Conservation (phyloP, 2,113 vertebrate genomes). For the Podarcis cretensis region DNA sequence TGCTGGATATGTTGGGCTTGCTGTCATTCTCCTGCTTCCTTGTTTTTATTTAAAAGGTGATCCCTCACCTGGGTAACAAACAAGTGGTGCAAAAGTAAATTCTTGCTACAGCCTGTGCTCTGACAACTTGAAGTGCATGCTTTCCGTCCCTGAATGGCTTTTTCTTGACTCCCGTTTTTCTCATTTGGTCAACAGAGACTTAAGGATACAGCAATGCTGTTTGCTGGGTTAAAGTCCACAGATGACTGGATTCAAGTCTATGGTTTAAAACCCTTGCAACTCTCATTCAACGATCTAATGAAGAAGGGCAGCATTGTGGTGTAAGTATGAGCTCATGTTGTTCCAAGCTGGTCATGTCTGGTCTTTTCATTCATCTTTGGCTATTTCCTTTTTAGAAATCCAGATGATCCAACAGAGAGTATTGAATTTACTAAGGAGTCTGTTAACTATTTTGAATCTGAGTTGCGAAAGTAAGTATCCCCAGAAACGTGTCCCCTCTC, state of each 20-base stretch:
- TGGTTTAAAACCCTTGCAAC: constrained; percentile 71
- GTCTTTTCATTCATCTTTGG: constrained; percentile 3
- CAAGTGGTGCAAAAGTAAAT: too few relatives aligned
- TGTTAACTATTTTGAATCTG: constrained; percentile 69
- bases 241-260: constrained; percentile 76
- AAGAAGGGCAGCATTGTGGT: constrained; percentile 52
- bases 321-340: constrained; percentile 61
- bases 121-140: neutral
- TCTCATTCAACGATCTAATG: constrained; percentile 75
- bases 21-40: too few relatives aligned
- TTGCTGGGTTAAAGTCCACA: constrained; percentile 52
- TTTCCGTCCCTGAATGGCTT: neutral
- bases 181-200: constrained; percentile 57
- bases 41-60: too few relatives aligned
- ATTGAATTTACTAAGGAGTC: constrained; percentile 61
- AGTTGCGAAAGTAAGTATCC: constrained; percentile 77
- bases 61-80: too few relatives aligned
- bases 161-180: neutral
- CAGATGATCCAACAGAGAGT: constrained; percentile 35
- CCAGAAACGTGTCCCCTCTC: neutral
- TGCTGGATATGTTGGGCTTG: too few relatives aligned
- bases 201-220: constrained; percentile 16
- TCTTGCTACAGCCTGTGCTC: too few relatives aligned
- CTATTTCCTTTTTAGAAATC: constrained; percentile 61
- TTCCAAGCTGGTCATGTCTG: neutral